These are phyloP conservation scores for Eumerus sabulonum DNA, from an alignment of 2,888 invertebrate species.

Conservation along the genomic window DNA sequence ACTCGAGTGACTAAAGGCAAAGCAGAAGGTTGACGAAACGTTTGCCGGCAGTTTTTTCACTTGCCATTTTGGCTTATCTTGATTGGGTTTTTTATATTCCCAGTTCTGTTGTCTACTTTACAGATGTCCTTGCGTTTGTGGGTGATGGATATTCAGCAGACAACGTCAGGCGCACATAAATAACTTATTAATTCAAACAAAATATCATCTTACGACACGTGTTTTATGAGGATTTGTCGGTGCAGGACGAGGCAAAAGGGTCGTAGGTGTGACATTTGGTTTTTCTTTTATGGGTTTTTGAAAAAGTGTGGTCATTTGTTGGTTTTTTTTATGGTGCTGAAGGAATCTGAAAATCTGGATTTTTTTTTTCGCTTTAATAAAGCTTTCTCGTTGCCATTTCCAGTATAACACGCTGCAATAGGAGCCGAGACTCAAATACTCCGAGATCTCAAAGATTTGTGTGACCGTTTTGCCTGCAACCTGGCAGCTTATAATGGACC, in stretches of 20 bases:
- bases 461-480: no score
- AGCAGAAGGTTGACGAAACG: slow-evolving; percentile 38
- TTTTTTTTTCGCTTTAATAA: no score
- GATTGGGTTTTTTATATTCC: no score
- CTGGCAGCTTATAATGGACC: no score
- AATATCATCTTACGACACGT: slow-evolving; percentile 18
- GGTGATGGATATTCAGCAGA: slow-evolving; percentile 11
- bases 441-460: no score
- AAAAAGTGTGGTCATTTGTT: no score
- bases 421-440: no score
- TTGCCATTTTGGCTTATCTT: not conserved
- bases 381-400: no score
- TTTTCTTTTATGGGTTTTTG: slow-evolving; percentile 3
- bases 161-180: not conserved
- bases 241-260: slow-evolving; percentile 3
- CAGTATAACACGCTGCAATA: no score
- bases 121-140: slow-evolving; percentile 11
- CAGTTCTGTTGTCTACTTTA: not conserved
- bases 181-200: slow-evolving; percentile 12
- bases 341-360: no score
- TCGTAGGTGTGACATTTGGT: no score
- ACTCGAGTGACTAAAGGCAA: slow-evolving; percentile 17
- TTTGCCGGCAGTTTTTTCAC: slow-evolving; percentile 27
- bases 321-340: no score
- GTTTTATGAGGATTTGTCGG: slow-evolving; percentile 2